Conservation (phyloP, 2,797 vertebrate genomes). For the Alauda arvensis region DNA sequence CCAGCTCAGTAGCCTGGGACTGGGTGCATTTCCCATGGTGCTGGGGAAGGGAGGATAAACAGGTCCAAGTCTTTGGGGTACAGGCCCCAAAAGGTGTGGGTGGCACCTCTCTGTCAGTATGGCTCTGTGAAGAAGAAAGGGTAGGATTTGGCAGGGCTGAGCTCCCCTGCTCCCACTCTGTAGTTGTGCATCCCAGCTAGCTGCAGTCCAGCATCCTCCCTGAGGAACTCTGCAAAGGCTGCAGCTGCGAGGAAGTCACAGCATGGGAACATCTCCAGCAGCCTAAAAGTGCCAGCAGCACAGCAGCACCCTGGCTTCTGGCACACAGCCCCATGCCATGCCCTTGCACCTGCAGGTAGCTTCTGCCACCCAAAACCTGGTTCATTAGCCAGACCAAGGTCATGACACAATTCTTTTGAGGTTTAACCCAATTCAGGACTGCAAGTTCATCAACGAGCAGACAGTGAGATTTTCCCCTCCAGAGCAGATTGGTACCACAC, state of each 20-base stretch:
- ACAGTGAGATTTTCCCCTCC: background rate
- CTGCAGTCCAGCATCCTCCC: background rate
- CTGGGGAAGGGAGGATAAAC: background rate
- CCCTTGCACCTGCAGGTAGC: background rate
- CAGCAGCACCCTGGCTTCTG: background rate
- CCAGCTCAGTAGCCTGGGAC: background rate
- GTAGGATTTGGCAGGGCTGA: background rate
- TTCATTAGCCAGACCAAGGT: background rate
- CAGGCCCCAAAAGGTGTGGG: background rate
- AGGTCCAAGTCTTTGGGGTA: background rate
- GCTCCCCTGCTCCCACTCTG: background rate
- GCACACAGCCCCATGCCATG: background rate
- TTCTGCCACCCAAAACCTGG: background rate
- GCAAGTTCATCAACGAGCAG: background rate
- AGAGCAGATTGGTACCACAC: background rate
- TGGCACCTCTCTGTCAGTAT: background rate
- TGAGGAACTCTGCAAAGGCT: background rate
- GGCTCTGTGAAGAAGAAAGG: background rate
- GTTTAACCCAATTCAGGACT: background rate
- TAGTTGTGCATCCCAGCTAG: background rate
- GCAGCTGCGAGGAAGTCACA: constrained; percentile 19
- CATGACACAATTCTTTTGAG: background rate
- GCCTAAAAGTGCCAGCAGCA: background rate
- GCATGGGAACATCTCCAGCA: background rate
- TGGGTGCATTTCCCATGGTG: background rate